phyloP scores from a whole-genome alignment of 2,113 vertebrate genomes.

The Gallinago paraguaiae region DNA sequence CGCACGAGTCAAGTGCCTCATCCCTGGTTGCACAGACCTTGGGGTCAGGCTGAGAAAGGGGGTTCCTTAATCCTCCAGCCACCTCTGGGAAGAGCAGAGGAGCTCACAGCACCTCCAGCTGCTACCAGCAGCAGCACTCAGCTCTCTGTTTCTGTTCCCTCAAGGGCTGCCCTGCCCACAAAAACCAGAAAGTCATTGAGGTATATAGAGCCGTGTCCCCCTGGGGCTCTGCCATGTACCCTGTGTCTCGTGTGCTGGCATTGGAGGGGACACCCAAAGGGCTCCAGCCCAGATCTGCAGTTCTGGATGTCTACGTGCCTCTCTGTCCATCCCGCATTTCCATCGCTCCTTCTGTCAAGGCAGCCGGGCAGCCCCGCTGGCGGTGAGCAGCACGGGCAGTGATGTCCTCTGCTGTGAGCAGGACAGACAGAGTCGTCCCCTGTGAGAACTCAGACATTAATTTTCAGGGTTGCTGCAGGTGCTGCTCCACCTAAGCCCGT shows the following conservation, averaged over 20 bases:
- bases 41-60: not conserved
- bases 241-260: not conserved
- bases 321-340: not conserved
- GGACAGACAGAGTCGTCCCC: not conserved
- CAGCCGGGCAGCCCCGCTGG: not conserved
- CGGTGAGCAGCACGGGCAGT: not conserved
- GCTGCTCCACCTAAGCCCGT: accelerated
- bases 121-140: not conserved
- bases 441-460: accelerated
- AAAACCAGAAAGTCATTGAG: not conserved
- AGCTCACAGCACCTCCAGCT: not conserved
- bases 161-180: not conserved
- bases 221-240: accelerated
- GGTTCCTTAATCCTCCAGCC: not conserved
- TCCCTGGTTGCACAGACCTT: not conserved
- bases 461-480: accelerated
- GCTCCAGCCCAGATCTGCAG: not conserved
- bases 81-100: not conserved
- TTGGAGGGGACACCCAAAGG: not conserved
- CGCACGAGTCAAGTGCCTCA: not conserved
- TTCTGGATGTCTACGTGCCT: not conserved
- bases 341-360: not conserved
- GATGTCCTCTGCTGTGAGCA: not conserved
- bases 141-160: not conserved
- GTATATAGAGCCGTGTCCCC: accelerated